These are phyloP conservation scores for Ophion slaviceki DNA, from an alignment of 2,888 invertebrate genomes.

Conservation along the genomic window DNA sequence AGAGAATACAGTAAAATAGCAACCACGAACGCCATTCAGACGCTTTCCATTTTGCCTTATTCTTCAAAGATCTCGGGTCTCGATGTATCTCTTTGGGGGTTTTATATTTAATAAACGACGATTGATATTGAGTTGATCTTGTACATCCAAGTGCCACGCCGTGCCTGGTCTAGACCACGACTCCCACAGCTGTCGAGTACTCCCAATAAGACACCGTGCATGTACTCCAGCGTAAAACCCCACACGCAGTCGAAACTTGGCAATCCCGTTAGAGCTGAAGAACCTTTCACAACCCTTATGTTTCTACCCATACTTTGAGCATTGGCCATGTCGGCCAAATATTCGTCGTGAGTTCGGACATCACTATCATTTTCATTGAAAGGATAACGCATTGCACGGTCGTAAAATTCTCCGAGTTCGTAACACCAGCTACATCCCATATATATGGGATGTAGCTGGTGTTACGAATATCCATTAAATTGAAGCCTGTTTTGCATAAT, in stretches of 20 bases:
- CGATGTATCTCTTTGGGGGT: conserved; percentile 52
- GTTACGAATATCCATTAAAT: conserved; percentile 38
- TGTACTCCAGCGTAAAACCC: too few relatives aligned
- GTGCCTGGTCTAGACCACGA: conserved; percentile 5
- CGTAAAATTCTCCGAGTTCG: conserved; percentile 20
- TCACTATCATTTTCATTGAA: conserved; percentile 16
- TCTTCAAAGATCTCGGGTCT: conserved; percentile 36
- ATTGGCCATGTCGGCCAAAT: conserved; percentile 2
- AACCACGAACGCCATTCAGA: conserved; percentile 52
- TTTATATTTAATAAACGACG: conserved; percentile 42
- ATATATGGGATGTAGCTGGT: too few relatives aligned
- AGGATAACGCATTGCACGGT: conserved; percentile 36
- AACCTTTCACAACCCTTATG: conserved; percentile 15
- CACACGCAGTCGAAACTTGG: too few relatives aligned
- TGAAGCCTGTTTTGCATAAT: conserved; percentile 30
- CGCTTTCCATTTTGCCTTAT: conserved; percentile 53
- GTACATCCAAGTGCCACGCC: neutral
- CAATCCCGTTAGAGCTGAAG: neutral
- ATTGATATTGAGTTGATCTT: conserved; percentile 27
- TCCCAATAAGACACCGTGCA: too few relatives aligned
- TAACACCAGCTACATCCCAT: conserved; percentile 44
- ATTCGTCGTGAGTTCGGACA: conserved; percentile 31
- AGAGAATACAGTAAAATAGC: conserved; percentile 38
- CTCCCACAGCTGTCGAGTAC: conserved; percentile 19
- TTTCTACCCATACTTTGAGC: conserved; percentile 11